Conservation (phyloP, 2,888 invertebrate species). For the Odiellus spinosus region DNA sequence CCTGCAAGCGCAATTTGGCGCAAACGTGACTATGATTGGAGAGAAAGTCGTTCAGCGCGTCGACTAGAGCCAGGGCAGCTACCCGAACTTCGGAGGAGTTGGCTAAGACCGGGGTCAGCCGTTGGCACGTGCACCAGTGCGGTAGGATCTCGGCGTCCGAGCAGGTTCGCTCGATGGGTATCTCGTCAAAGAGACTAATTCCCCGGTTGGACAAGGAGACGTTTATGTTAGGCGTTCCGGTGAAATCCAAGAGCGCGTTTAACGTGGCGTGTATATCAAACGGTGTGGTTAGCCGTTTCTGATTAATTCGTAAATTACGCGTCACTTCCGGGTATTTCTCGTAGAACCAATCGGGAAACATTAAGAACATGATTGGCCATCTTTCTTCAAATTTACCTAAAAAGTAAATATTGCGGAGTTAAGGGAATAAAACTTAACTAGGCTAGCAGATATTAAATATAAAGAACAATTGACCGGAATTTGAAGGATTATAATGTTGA, state of each 20-base stretch:
- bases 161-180: slow-evolving; percentile 29
- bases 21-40: slow-evolving; percentile 8
- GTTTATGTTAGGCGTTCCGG: slow-evolving; percentile 7
- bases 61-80: slow-evolving; percentile 13
- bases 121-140: slow-evolving; percentile 29
- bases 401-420: no score
- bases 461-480: slow-evolving; percentile 4
- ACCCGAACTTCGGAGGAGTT: slow-evolving; percentile 8
- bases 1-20: slow-evolving; percentile 6
- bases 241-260: slow-evolving; percentile 22
- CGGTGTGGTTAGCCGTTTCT: slow-evolving; percentile 28
- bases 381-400: slow-evolving; percentile 30
- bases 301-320: slow-evolving; percentile 24
- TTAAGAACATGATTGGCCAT: slow-evolving; percentile 29
- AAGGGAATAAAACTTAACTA: not conserved
- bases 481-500: no score
- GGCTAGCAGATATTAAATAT: no score
- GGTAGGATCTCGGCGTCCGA: slow-evolving; percentile 27
- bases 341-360: slow-evolving; percentile 26
- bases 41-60: slow-evolving; percentile 11
- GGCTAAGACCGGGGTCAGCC: slow-evolving; percentile 7
- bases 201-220: slow-evolving; percentile 11
- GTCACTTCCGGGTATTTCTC: slow-evolving; percentile 22
- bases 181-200: slow-evolving; percentile 25
- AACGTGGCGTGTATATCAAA: slow-evolving; percentile 32